phyloP scores from a whole-genome alignment of 2,888 invertebrate genomes.

The Pollenia amentaria region DNA sequence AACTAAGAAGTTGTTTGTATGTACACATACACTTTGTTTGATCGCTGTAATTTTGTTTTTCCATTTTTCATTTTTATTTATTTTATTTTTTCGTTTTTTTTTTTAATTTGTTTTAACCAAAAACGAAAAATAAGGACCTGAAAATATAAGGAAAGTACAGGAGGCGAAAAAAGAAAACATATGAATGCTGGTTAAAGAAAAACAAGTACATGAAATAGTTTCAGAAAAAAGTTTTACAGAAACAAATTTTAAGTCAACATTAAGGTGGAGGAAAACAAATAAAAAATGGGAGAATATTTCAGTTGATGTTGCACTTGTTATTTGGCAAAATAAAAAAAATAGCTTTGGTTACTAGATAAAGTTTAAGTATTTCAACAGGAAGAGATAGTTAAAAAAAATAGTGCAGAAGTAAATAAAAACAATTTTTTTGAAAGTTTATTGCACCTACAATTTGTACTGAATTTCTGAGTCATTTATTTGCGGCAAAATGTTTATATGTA shows the following conservation, averaged over 20 bases:
- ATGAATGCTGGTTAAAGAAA: conserved; percentile 22
- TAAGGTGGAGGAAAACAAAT: conserved; percentile 62
- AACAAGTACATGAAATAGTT: conserved; percentile 22
- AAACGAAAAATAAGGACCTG: neutral
- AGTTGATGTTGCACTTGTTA: conserved; percentile 5
- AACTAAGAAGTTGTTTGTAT: conserved; percentile 4
- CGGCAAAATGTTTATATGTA: no score
- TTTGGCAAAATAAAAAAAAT: neutral
- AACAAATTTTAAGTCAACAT: conserved; percentile 64
- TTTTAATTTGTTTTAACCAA: conserved; percentile 8
- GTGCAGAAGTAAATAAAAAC: conserved; percentile 23
- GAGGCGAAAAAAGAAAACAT: conserved; percentile 19
- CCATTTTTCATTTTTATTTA: conserved; percentile 21
- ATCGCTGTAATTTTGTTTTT: conserved; percentile 45
- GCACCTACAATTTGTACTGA: conserved; percentile 6
- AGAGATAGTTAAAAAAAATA: conserved; percentile 23
- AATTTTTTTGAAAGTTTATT: conserved; percentile 32
- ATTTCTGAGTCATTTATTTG: no score
- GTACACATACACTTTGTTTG: conserved; percentile 22
- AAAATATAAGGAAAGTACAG: neutral
- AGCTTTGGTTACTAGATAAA: conserved; percentile 17
- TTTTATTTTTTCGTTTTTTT: conserved; percentile 15
- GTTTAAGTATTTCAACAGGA: conserved; percentile 25
- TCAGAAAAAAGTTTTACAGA: conserved; percentile 6
- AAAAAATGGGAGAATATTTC: conserved; percentile 51